Evolutionary conservation across 2,888 invertebrate species (phyloP).

Genomic region (Drosophila hamatofila): DNA sequence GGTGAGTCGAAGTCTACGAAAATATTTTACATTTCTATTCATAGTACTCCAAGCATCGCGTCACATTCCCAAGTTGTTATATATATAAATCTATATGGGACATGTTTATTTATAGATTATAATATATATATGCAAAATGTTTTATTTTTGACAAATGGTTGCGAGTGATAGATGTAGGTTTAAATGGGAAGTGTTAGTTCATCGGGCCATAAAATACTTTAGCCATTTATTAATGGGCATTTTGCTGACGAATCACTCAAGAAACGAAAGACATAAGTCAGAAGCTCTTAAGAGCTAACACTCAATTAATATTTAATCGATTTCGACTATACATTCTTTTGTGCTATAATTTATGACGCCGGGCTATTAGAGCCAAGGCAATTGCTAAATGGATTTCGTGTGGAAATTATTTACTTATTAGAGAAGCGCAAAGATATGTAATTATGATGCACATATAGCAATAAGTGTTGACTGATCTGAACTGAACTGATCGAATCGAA

Average conservation of each 20-base stretch:
- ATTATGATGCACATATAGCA: conserved; percentile 28
- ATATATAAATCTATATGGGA: conserved; percentile 43
- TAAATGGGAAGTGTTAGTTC: neutral
- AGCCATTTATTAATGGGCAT: conserved; percentile 30
- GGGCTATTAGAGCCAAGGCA: conserved; percentile 6
- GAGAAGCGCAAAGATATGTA: conserved; percentile 15
- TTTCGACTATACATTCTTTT: neutral
- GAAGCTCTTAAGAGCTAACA: conserved; percentile 32
- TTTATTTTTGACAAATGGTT: conserved; percentile 22
- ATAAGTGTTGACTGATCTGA: conserved; percentile 73
- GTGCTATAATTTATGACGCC: conserved; percentile 20
- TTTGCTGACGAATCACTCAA: conserved; percentile 35
- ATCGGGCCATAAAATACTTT: conserved; percentile 10
- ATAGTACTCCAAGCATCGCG: conserved; percentile 8
- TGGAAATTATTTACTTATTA: conserved; percentile 20
- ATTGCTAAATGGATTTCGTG: conserved; percentile 8
- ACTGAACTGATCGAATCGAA: conserved; percentile 11
- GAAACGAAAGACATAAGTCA: conserved; percentile 6
- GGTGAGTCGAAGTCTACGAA: conserved; percentile 65
- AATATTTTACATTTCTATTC: conserved; percentile 6
- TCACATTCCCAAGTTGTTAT: conserved; percentile 13
- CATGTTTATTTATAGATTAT: conserved; percentile 63
- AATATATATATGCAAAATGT: conserved; percentile 28
- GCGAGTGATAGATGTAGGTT: conserved; percentile 1
- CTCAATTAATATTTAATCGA: conserved; percentile 39